A percentile compares a stretch with the other conserved stretches of the same genome.
These are phyloP conservation scores for Vicugna pacos DNA, from an alignment of 2,113 vertebrate genomes.

Conservation along the genomic window DNA sequence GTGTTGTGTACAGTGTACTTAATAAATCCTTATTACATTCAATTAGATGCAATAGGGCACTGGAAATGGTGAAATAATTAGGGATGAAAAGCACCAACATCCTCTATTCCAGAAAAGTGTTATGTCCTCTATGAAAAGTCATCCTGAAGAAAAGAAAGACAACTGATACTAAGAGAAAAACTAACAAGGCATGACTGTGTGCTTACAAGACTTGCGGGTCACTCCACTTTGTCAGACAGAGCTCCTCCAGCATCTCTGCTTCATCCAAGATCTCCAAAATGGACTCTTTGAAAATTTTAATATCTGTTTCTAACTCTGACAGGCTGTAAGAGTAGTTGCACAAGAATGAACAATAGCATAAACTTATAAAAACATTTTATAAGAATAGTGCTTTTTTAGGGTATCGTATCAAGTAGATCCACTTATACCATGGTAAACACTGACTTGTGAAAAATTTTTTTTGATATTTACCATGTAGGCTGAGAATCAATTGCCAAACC, in stretches of 20 bases:
- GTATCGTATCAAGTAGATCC: neutral
- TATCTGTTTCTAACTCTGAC: slow-evolving; percentile 97
- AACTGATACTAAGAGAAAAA: neutral
- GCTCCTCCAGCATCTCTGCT: slow-evolving; percentile 95
- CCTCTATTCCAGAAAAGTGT: neutral
- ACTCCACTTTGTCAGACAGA: slow-evolving; percentile 96
- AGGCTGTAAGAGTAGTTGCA: slow-evolving; percentile 88
- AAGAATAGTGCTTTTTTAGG: neutral
- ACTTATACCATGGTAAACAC: neutral
- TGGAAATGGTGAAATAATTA: neutral
- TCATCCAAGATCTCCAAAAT: slow-evolving; percentile 97
- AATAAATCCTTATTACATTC: neutral
- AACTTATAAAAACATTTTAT: neutral
- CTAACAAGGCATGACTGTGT: neutral
- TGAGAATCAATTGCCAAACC: neutral
- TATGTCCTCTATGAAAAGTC: neutral
- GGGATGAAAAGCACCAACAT: neutral
- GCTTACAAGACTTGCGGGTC: slow-evolving; percentile 95
- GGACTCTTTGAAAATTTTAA: slow-evolving; percentile 96
- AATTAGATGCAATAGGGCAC: neutral
- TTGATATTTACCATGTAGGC: neutral
- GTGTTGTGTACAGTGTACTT: neutral
- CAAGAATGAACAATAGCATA: neutral
- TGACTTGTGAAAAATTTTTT: neutral
- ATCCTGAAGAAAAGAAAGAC: neutral